Base-by-base conservation (phyloP, 2,113 vertebrate species). In the Engystomops pustulosus region DNA sequence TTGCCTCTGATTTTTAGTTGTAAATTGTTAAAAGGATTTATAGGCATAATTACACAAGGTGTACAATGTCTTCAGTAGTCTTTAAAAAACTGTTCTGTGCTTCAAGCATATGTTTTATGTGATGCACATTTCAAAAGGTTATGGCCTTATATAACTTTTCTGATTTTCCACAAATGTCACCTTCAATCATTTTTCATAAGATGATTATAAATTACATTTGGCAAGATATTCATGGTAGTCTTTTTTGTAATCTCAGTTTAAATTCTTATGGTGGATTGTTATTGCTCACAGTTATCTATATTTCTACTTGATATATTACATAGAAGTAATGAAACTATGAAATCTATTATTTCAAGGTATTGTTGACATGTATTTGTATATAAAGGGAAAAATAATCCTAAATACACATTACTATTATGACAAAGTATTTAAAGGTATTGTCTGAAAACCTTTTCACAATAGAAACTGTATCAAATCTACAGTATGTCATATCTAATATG, bases 51-150 rank as follows among this genome's bases (percentile, higher is more conserved):
- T 76, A 65, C 45, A 75, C 27, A 36, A 51, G n/a, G 41, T 58
- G 67, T 65, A 44, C 30, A 32, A 75, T 62, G 25, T 75, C 69
- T 72, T 45, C 41, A 83, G 58, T 67, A 83, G 53, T 62, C 53
- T 65, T 76, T 67, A 72, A 83, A 47, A 83, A 83, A 76, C 58
- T 25, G 14, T 67, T 55, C 20, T 58, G 53, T 76, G 23, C 71
- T 47, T 76, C 45, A 67, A 76, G 14, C 27, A 36, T 47, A 83
- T 83, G 34, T 76, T 83, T 83, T 70, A 65, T 51, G 58, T 72
- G 49, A 83, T 67, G 17, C 60, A 67, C 44, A 83, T 83, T 83
- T 62, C 34, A 14, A 76, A 76, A 76, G 71, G 81, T 36, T 65
- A n/a, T 83, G 41, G 62, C 71, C 38, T 76, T 34, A 58, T 58